phyloP scores from a whole-genome alignment of 2,888 invertebrate species.

The Blera fallax region DNA sequence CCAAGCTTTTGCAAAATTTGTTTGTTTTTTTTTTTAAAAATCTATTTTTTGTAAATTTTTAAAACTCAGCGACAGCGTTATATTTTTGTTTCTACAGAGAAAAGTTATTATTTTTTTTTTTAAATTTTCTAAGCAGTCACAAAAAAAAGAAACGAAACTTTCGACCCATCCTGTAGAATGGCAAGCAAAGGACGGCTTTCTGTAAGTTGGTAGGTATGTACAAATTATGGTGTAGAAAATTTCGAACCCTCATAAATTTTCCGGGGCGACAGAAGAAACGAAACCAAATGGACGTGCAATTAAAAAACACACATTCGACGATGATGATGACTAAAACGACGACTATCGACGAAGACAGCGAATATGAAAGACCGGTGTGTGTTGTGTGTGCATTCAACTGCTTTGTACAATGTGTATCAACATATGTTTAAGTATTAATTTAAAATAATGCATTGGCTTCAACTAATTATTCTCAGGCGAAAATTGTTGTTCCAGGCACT shows the following conservation, averaged over 20 bases:
- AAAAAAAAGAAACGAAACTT: neutral
- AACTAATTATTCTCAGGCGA: slow-evolving; percentile 68
- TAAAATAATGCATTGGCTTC: slow-evolving; percentile 63
- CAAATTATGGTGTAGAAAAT: slow-evolving; percentile 69
- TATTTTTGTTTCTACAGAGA: too few species aligned
- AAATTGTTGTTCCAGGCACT: slow-evolving; percentile 56
- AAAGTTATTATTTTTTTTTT: too few species aligned
- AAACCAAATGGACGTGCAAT: slow-evolving; percentile 69
- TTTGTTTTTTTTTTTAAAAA: too few species aligned
- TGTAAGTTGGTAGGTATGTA: slow-evolving; percentile 31
- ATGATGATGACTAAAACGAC: slow-evolving; percentile 53
- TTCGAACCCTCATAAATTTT: slow-evolving; percentile 69
- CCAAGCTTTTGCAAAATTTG: too few species aligned
- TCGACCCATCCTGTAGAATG: slow-evolving; percentile 24
- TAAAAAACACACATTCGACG: slow-evolving; percentile 69
- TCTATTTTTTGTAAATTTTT: too few species aligned
- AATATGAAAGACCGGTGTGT: slow-evolving; percentile 13
- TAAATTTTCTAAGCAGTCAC: too few species aligned
- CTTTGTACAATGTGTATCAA: slow-evolving; percentile 59
- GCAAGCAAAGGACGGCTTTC: slow-evolving; percentile 18
- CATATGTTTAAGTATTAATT: slow-evolving; percentile 69
- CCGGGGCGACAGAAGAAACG: slow-evolving; percentile 65
- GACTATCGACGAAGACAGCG: slow-evolving; percentile 37
- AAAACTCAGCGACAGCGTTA: too few species aligned
- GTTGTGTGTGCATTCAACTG: slow-evolving; percentile 36